Evolutionary conservation across 2,888 invertebrate species (phyloP), one percentile per base, ranked within the genome.

Genomic region (Cerceris ruficornis): DNA sequence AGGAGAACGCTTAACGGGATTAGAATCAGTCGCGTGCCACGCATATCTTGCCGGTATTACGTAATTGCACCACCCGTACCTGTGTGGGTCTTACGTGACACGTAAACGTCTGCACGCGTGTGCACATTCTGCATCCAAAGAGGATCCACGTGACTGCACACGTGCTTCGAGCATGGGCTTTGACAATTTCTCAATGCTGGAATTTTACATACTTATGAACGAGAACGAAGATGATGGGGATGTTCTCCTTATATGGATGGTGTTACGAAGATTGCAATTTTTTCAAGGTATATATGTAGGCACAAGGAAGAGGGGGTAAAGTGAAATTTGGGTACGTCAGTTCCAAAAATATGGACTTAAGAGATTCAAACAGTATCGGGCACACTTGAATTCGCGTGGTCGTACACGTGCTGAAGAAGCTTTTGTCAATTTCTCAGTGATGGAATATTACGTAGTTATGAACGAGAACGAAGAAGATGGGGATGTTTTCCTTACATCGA

Each of bases 1-100:
- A 84, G 79, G 83, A 77, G 83, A 85, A 77, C 80, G 69, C 78
- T 84, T 82, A 83, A 84, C 79, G 78, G 84, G 84, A 88, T 88
- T 88, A 88, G 85, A 86, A 87, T 87, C 88, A 82, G 84, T 85
- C 83, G 87, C 87, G 85, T 85, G 87, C 83, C 78, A 73, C 54
- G 85, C 81, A 87, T 88, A 88, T 85, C 81, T 83, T 50, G 8
- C 67, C 52, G 75, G 65, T 74, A 82, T 85, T 82, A 80, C 81
- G 79, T 85, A 80, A 87, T 83, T 79, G 69, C 72, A 64, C 64
- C 61, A 46, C 74, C 65, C 77, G 69, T 55, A 55, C 69, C 42
- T 13, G 73, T 43, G 68, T 14, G 58, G 42, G 28, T 17, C 64
- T 43, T 14, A n/a, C 49, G 69, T 50, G 71, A 60, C 49, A 42